Percentiles rank a stretch among this genome's conserved stretches.
Evolutionary conservation across 2,888 invertebrate genomes (phyloP).

Genomic region (Mechanitis mazaeus): DNA sequence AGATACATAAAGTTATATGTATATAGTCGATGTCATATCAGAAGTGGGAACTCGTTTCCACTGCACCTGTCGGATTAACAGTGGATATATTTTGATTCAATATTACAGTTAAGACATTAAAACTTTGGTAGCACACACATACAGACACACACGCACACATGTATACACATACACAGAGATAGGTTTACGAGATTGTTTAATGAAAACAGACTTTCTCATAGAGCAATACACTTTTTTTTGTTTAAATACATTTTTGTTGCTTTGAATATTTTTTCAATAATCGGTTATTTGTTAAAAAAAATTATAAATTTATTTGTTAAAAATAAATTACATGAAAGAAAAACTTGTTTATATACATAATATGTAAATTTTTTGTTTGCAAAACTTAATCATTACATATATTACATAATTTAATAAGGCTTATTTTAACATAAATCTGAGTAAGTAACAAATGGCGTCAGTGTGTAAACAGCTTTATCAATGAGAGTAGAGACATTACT

Average conservation of each 20-base stretch:
- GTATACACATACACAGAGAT: background rate
- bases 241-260: no score
- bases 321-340: no score
- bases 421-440: background rate
- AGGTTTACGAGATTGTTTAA: no score
- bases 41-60: conserved; percentile 1
- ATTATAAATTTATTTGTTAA: no score
- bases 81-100: conserved; percentile 32
- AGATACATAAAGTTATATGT: conserved; percentile 2
- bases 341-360: no score
- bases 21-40: background rate
- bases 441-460: conserved; percentile 11
- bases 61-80: conserved; percentile 62
- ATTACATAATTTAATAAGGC: background rate
- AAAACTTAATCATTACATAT: no score
- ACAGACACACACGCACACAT: background rate
- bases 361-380: no score
- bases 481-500: conserved; percentile 37
- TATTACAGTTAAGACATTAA: conserved; percentile 36
- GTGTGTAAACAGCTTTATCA: conserved; percentile 33
- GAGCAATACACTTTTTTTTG: no score
- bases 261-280: no score
- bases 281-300: no score
- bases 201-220: no score
- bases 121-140: conserved; percentile 43